Evolutionary conservation across 2,888 invertebrate species (phyloP), one percentile per base, ranked within the genome.

Genomic region (Strigamia transsilvanica): DNA sequence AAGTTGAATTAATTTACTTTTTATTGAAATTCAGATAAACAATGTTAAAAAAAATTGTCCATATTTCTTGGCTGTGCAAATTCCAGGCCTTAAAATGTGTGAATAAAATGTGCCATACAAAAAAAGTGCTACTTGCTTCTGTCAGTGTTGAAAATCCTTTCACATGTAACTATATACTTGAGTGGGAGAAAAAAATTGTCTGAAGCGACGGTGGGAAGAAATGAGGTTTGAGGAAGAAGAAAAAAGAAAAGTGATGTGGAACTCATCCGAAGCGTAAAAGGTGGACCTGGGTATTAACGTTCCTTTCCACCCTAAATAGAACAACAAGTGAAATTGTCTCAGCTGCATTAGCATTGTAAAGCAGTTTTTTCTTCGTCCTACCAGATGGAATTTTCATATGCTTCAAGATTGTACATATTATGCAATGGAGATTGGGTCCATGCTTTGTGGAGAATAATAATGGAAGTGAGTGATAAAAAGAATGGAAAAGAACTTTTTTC

Each of bases 351-450:
- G 46, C 46, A 46, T 46, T 46, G 46, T 46, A 46, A 46, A 46
- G n/a, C 46, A 46, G 46, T 46, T 46, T 46, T 46, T 46, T 46
- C 27, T 27, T 27, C 27, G 27, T 38, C 15, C 12, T 46, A 46
- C 46, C 46, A 46, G 46, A 46, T 46, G 46, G 46, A 46, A 46
- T 46, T 46, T 46, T 46, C 46, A 46, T 46, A 46, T 46, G 46
- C 46, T 46, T 15, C 12, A 4, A 15, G 46, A 46, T 46, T 46
- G 46, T 46, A 46, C 46, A n/a, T 46, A 46, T 46, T 13, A 46
- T 13, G 15, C 46, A 27, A 27, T 27, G 27, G 46, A 46, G 46
- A 46, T 46, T 46, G 46, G 46, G 46, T 13, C 15, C 46, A 46
- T 46, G 46, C 15, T 46, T 46, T 46, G 42, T 46, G 9, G 4